Conservation (phyloP, 2,888 invertebrate species). For the Euclidia mi region DNA sequence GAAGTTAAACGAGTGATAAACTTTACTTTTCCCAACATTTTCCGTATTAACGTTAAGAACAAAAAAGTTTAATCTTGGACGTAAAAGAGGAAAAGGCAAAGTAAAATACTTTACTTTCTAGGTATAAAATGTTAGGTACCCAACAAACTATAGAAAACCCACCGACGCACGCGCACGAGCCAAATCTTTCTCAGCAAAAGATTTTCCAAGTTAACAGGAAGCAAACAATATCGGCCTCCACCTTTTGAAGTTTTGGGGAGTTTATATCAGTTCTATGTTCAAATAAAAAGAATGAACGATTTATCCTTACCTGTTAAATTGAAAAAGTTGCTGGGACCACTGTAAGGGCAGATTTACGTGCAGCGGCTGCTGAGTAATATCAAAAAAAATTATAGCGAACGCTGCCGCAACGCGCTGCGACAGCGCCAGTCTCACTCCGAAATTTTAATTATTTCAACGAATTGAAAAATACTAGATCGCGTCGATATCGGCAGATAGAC, state of each 20-base stretch:
- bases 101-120: constrained; percentile 18
- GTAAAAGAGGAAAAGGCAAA: constrained; percentile 19
- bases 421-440: constrained; percentile 55
- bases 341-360: constrained; percentile 88
- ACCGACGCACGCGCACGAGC: constrained; percentile 36
- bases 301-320: constrained; percentile 90
- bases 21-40: constrained; percentile 9
- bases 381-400: constrained; percentile 87
- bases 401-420: constrained; percentile 65
- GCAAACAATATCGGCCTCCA: constrained; percentile 77
- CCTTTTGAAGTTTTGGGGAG: constrained; percentile 78
- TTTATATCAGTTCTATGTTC: constrained; percentile 88
- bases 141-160: constrained; percentile 42
- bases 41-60: constrained; percentile 12
- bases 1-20: constrained; percentile 8
- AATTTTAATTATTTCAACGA: constrained; percentile 82
- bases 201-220: constrained; percentile 77
- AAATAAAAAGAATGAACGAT: constrained; percentile 89
- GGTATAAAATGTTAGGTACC: constrained; percentile 30
- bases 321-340: constrained; percentile 88
- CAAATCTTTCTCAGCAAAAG: constrained; percentile 66
- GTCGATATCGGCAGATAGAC: constrained; percentile 36
- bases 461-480: constrained; percentile 67
- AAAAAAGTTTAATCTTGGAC: constrained; percentile 2
- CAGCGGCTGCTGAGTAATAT: constrained; percentile 86